phyloP scores from a whole-genome alignment of 2,888 invertebrate species.

The Diarsia mendica region DNA sequence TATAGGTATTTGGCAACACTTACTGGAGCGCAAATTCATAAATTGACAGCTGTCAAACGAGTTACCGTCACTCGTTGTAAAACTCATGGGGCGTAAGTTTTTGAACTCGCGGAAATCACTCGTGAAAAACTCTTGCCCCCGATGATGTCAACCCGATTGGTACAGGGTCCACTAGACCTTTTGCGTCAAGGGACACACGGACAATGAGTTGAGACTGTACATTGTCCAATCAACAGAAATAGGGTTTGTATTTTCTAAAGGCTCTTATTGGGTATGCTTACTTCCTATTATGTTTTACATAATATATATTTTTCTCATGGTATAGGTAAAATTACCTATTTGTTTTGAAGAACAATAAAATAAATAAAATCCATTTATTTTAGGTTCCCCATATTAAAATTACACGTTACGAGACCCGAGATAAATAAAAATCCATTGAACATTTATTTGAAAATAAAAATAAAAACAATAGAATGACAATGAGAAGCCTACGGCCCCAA shows the following conservation, averaged over 20 bases:
- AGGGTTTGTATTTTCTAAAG: constrained; percentile 5
- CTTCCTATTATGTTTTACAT: background rate
- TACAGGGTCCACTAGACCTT: constrained; percentile 7
- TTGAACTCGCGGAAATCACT: background rate
- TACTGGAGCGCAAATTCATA: background rate
- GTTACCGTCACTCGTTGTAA: background rate
- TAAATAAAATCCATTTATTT: no score
- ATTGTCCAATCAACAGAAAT: constrained; percentile 33
- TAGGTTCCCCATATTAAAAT: no score
- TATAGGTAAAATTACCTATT: background rate
- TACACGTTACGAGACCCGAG: no score
- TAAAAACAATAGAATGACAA: no score
- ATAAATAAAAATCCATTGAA: no score
- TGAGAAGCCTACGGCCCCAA: no score
- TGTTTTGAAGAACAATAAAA: no score
- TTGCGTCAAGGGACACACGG: constrained; percentile 10
- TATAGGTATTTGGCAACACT: no score
- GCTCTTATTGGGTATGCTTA: background rate
- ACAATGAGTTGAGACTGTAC: constrained; percentile 8
- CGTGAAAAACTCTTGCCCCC: background rate
- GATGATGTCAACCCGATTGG: constrained; percentile 20
- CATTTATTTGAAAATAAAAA: no score
- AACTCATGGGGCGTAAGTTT: constrained; percentile 15
- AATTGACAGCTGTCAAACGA: constrained; percentile 19
- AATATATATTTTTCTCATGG: background rate